Conservation (phyloP, 2,113 vertebrate genomes). For the Potamarius usumacintae region DNA sequence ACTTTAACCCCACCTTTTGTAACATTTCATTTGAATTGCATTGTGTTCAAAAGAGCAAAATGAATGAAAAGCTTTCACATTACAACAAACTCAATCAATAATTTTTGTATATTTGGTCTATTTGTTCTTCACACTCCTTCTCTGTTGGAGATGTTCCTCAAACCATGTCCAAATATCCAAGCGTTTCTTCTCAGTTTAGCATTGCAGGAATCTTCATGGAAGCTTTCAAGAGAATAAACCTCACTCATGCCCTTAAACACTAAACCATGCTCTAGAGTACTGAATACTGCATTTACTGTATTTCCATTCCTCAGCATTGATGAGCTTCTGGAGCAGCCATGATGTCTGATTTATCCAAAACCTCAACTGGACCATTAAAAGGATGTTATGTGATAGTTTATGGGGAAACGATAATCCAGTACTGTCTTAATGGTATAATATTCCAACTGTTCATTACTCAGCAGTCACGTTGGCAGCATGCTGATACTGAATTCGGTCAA, state of each 20-base stretch:
- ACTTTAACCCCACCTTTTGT: background rate
- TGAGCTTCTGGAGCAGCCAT: background rate
- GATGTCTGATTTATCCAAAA: background rate
- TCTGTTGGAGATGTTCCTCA: background rate
- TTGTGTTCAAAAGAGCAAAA: background rate
- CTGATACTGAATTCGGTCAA: background rate
- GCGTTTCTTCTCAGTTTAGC: background rate
- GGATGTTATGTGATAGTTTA: background rate
- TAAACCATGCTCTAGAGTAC: background rate
- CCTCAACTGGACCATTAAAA: background rate
- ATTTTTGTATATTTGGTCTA: background rate
- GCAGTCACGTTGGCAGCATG: background rate
- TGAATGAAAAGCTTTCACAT: background rate
- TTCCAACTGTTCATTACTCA: conserved; percentile 8
- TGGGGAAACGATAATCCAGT: background rate
- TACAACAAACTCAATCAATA: background rate
- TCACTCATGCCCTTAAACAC: background rate
- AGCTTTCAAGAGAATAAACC: background rate
- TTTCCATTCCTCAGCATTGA: background rate
- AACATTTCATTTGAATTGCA: background rate
- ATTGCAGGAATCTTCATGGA: background rate
- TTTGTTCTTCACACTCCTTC: background rate
- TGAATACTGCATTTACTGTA: background rate
- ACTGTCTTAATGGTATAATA: background rate
- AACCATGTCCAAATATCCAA: background rate